phyloP scores from a whole-genome alignment of 2,888 invertebrate species.

The Agriopis marginaria region DNA sequence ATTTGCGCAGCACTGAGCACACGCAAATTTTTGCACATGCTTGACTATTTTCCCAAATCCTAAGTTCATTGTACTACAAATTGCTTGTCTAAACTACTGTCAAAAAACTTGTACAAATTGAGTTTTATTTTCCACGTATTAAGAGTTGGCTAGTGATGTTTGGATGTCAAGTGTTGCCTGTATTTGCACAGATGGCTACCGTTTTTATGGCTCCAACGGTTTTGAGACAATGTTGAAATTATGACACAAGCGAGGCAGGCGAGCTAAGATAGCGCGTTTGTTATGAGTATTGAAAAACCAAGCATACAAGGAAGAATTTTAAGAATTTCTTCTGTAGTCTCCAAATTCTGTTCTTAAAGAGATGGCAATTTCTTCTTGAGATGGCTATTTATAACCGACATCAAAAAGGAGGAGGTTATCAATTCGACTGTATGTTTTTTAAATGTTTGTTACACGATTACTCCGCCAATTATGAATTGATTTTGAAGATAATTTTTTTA shows the following conservation, averaged over 20 bases:
- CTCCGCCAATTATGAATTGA: too few species aligned
- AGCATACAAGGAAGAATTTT: conserved; percentile 2
- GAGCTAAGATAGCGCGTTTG: conserved; percentile 25
- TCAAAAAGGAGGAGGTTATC: too few species aligned
- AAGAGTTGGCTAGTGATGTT: conserved; percentile 44
- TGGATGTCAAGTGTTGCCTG: conserved; percentile 52
- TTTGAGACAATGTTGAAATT: conserved; percentile 48
- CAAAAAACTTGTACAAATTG: conserved; percentile 8
- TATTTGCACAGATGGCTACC: conserved; percentile 66
- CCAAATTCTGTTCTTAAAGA: too few species aligned
- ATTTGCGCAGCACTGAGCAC: conserved; percentile 33
- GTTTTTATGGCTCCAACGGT: conserved; percentile 55
- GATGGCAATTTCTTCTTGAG: too few species aligned
- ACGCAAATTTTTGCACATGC: conserved; percentile 54
- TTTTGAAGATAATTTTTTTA: too few species aligned
- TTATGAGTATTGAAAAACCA: conserved; percentile 9
- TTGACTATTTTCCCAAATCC: conserved; percentile 48
- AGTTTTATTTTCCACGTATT: conserved; percentile 5
- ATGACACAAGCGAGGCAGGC: conserved; percentile 51
- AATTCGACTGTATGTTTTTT: too few species aligned
- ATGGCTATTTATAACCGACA: too few species aligned
- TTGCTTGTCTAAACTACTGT: conserved; percentile 51
- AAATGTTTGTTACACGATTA: too few species aligned
- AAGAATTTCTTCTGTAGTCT: background rate
- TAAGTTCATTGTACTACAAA: conserved; percentile 63